Evolutionary conservation across 2,797 vertebrate genomes (phyloP).

Genomic region (Urosaurus nigricauda): DNA sequence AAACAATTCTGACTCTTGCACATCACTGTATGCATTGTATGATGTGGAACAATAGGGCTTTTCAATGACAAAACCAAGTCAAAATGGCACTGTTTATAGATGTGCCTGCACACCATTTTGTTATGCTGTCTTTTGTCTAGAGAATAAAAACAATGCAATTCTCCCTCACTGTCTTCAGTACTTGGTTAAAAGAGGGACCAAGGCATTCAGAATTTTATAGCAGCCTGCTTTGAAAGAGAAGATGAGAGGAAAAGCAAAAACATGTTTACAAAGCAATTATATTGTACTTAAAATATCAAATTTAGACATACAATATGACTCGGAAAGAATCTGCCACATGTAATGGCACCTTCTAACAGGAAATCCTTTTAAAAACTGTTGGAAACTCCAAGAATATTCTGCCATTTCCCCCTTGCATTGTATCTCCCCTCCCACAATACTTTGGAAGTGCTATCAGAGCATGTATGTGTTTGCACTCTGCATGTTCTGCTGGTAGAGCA

Average conservation of each 20-base stretch:
- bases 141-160: neutral
- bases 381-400: neutral
- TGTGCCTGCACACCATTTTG: slow-evolving; percentile 26
- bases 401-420: neutral
- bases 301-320: neutral
- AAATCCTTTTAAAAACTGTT: neutral
- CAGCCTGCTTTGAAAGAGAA: neutral
- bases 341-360: neutral
- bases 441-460: neutral
- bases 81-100: slow-evolving; percentile 40
- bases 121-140: slow-evolving; percentile 41
- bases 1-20: neutral
- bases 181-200: neutral
- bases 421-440: neutral
- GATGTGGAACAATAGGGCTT: neutral
- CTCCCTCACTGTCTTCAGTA: neutral
- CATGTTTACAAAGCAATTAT: too few species aligned
- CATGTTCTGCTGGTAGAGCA: neutral
- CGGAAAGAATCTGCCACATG: neutral
- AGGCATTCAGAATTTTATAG: neutral
- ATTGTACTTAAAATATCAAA: neutral
- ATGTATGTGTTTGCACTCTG: neutral
- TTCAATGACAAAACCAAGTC: slow-evolving; percentile 39
- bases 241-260: neutral
- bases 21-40: slow-evolving; percentile 24